Evolutionary conservation across 2,113 vertebrate species (phyloP).

Genomic region (Mustela nigripes): DNA sequence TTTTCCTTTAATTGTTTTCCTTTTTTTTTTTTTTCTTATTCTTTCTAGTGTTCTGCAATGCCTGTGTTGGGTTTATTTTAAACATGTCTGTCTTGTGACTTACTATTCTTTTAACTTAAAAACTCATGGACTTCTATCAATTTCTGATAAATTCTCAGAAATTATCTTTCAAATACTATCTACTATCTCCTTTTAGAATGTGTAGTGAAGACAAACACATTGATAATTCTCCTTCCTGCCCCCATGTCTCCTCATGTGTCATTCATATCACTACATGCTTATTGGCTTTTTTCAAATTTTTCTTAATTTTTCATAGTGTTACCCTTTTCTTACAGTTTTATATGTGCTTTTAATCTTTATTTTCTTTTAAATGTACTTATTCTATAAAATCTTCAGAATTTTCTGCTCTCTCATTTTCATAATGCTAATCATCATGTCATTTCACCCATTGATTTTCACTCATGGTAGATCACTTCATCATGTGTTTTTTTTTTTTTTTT

Average conservation of each 20-base stretch:
- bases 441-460: not conserved
- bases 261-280: not conserved
- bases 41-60: not conserved
- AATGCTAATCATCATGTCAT: not conserved
- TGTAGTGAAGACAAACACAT: not conserved
- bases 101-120: slow-evolving; percentile 5
- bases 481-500: not conserved
- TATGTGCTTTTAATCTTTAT: not conserved
- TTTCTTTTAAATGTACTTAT: not conserved
- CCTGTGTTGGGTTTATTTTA: not conserved
- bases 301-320: slow-evolving; percentile 9
- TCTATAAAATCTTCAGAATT: not conserved
- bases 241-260: not conserved
- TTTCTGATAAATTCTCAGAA: not conserved
- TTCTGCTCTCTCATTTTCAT: not conserved
- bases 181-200: not conserved
- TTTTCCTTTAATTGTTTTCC: not conserved
- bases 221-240: not conserved
- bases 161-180: slow-evolving; percentile 6
- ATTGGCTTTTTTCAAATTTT: not conserved
- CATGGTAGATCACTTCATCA: not conserved
- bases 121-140: not conserved
- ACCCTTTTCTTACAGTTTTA: not conserved
- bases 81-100: not conserved
- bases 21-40: not conserved